Conservation (phyloP, 1,140 invertebrate species). For the Chironomus tepperi region DNA sequence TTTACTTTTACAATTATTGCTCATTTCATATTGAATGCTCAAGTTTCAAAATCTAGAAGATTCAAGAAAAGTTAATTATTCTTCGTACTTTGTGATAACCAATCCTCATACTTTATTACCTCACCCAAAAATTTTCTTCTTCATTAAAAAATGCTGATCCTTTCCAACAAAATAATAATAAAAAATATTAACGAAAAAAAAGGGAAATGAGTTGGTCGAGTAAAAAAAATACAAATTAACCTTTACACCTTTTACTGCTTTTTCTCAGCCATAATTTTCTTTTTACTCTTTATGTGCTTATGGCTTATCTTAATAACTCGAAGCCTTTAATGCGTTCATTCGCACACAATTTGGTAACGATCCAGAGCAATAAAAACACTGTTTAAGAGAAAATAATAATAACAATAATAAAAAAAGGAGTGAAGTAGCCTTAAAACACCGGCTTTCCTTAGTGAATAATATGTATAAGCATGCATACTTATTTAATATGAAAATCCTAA, state of each 20-base stretch:
- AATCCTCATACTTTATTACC: neutral
- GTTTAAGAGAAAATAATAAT: neutral
- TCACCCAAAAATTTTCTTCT: neutral
- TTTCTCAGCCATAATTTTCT: conserved; percentile 13
- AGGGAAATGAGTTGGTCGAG: no score
- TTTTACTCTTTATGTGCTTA: neutral
- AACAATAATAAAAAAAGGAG: no score
- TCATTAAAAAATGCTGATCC: neutral
- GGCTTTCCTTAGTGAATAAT: no score
- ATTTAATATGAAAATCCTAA: no score
- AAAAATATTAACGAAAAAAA: neutral
- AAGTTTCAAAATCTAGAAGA: neutral
- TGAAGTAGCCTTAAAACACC: no score
- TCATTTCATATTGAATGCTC: neutral
- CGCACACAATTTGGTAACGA: neutral
- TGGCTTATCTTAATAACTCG: neutral
- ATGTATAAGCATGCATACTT: no score
- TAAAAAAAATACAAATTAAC: neutral
- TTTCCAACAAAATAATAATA: neutral
- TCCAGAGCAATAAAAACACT: neutral
- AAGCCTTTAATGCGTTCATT: conserved; percentile 10
- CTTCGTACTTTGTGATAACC: neutral
- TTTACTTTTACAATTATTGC: neutral
- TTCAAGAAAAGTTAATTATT: neutral
- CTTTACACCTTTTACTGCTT: conserved; percentile 8